Percentiles rank a stretch among this genome's conserved stretches.
Conservation (phyloP, 1,140 invertebrate species). For the Anoplolepis gracilipes region DNA sequence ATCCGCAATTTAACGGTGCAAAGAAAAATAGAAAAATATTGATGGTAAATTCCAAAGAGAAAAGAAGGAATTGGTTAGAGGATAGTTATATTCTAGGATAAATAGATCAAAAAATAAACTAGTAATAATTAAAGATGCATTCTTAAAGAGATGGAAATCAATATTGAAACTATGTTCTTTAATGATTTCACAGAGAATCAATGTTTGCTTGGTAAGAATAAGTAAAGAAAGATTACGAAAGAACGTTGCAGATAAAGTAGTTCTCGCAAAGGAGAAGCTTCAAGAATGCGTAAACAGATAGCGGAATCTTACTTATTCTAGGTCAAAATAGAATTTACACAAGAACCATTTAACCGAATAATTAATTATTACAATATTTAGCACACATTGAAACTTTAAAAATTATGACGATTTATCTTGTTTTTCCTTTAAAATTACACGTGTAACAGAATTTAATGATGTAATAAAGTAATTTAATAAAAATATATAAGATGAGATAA, state of each 20-base stretch:
- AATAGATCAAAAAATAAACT: background rate
- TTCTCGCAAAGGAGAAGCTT: background rate
- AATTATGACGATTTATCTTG: background rate
- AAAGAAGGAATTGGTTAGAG: background rate
- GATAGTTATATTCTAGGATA: background rate
- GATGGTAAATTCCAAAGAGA: background rate
- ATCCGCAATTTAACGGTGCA: no score
- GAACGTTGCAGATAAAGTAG: background rate
- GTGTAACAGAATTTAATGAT: background rate
- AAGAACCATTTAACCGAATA: background rate
- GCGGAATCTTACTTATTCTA: background rate
- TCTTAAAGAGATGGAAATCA: slow-evolving; percentile 2
- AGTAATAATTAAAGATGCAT: background rate
- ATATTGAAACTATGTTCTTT: background rate
- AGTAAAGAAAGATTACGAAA: slow-evolving; percentile 17
- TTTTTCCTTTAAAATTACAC: background rate
- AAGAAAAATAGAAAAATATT: no score
- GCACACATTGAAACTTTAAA: background rate
- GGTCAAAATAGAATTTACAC: background rate
- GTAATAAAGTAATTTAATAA: background rate
- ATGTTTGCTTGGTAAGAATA: slow-evolving; percentile 14
- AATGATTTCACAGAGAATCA: slow-evolving; percentile 13
- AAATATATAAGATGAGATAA: background rate
- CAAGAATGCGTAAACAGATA: slow-evolving; percentile 1
- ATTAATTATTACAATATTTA: background rate